Evolutionary conservation across 2,113 vertebrate species (phyloP), one percentile per base, ranked within the genome.

Genomic region (Rutilus rutilus): DNA sequence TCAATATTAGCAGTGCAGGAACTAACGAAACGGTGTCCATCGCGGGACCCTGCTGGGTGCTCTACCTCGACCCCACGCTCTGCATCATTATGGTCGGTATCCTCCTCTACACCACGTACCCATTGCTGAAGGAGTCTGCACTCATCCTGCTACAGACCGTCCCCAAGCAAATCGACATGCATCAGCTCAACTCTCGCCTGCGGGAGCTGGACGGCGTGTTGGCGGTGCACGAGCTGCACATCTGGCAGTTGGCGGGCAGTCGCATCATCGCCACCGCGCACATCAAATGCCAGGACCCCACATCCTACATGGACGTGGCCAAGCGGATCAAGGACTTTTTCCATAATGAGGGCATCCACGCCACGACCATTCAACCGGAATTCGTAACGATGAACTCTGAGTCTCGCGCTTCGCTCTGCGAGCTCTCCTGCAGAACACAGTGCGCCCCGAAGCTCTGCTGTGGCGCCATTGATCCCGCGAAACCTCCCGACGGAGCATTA

Each of bases 111-210:
- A 99, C 98, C 33, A 99, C 98, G 45, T 99, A 98, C 85, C 98
- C 98, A 0, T 93, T 99, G 75, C 96, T 99, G 82, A 98, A 98
- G 92, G 98, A 99, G 92, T 99, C 98, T 0, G 98, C 98, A 21
- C 98, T 99, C 83, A 99, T 99, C 92, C 96, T 99, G 88, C 94
- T 99, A 0, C 98, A 99, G 93, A 99, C 97, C 10, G 98, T 99
- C 86, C 98, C 98, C 80, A 99, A 99, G 89, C 98, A 99, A 90
- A 96, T 99, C 90, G 96, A 99, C 89, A 96, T 99, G 86, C 95
- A 95, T 89, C 94, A 93, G 83, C 95, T 99, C 90, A 96, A 96
- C 85, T 95, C 96, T 84, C 96, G 96, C 8, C 95, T 99, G 30
- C 94, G 96, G 21, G 89, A 89, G 36, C 93, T 99, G 9, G 97